Evolutionary conservation across 1,140 invertebrate genomes (phyloP).

Genomic region (Archegozetes longisetosus): DNA sequence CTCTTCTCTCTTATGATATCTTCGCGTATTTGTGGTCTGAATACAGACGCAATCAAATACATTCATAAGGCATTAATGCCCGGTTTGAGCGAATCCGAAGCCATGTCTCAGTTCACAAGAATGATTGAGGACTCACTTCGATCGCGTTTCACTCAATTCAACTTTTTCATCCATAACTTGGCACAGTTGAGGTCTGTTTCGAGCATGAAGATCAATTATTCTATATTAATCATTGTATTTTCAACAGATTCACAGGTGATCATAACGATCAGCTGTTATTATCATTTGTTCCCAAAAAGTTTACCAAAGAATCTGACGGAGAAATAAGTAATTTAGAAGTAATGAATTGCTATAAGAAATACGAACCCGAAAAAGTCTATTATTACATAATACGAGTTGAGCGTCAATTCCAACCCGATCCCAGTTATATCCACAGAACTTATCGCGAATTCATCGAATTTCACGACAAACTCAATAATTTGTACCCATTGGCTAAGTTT

Average conservation of each 20-base stretch:
- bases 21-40: constrained; percentile 84
- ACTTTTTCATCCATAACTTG: constrained; percentile 94
- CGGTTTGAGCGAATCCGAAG: constrained; percentile 77
- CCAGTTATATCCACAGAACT: constrained; percentile 70
- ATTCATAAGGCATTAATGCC: constrained; percentile 77
- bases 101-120: constrained; percentile 74
- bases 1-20: constrained; percentile 87
- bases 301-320: constrained; percentile 72
- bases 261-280: constrained; percentile 60
- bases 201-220: not conserved
- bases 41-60: constrained; percentile 73
- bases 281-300: constrained; percentile 77
- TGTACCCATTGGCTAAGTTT: constrained; percentile 71
- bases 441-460: constrained; percentile 95
- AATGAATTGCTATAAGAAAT: constrained; percentile 70
- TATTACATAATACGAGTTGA: constrained; percentile 81
- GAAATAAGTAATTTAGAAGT: constrained; percentile 68
- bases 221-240: not conserved
- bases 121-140: constrained; percentile 55
- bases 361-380: constrained; percentile 95
- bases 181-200: constrained; percentile 54
- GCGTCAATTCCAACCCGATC: constrained; percentile 62
- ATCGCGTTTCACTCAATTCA: constrained; percentile 78
- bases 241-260: constrained; percentile 50
- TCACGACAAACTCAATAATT: constrained; percentile 77